Evolutionary conservation across 2,888 invertebrate genomes (phyloP).

Genomic region (Oligia fasciuncula): DNA sequence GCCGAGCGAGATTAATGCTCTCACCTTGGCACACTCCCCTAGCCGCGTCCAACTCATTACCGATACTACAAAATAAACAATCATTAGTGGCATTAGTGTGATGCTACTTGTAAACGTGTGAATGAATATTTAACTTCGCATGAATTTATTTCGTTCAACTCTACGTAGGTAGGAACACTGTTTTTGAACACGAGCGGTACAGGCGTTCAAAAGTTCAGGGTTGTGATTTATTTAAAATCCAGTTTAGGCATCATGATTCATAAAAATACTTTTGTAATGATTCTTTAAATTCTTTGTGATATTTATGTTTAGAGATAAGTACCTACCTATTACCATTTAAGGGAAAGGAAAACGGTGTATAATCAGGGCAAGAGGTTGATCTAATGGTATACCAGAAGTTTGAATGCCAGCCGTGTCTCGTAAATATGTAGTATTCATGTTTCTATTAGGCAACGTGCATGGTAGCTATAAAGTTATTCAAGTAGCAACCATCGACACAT

Average conservation of each 20-base stretch:
- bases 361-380: slow-evolving; percentile 21
- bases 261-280: slow-evolving; percentile 1
- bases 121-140: slow-evolving; percentile 51
- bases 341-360: not conserved
- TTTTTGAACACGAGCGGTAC: slow-evolving; percentile 39
- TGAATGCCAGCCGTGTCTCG: slow-evolving; percentile 52
- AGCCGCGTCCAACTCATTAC: slow-evolving; percentile 54
- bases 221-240: slow-evolving; percentile 35
- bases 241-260: slow-evolving; percentile 22
- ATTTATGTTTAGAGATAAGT: not conserved
- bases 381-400: slow-evolving; percentile 30
- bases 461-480: slow-evolving; percentile 36
- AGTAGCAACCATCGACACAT: slow-evolving; percentile 36
- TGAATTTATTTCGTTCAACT: slow-evolving; percentile 47
- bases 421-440: slow-evolving; percentile 54
- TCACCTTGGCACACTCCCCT: slow-evolving; percentile 67
- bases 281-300: not conserved
- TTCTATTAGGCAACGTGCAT: slow-evolving; percentile 51
- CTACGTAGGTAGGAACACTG: slow-evolving; percentile 20
- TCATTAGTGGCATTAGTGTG: slow-evolving; percentile 40
- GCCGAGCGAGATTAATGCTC: slow-evolving; percentile 49
- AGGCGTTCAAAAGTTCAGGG: slow-evolving; percentile 58
- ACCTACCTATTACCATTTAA: not conserved
- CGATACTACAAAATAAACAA: slow-evolving; percentile 61
- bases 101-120: slow-evolving; percentile 38